These are phyloP conservation scores for Saxicola maurus DNA, from an alignment of 2,797 vertebrate genomes.

Conservation along the genomic window DNA sequence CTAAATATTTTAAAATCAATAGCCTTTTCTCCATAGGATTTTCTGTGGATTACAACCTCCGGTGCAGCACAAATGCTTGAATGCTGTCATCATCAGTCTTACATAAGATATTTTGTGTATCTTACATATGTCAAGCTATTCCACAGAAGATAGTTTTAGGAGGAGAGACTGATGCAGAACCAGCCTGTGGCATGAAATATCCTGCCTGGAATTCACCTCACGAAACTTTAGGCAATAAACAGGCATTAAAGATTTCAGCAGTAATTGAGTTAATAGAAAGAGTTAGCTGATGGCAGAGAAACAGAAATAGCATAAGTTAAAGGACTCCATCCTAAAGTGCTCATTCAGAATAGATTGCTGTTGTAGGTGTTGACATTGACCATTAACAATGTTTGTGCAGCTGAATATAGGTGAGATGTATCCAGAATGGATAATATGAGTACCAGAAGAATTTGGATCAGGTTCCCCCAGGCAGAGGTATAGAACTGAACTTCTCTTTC, in stretches of 20 bases:
- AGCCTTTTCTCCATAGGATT: not conserved
- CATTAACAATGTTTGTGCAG: not conserved
- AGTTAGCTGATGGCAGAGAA: not conserved
- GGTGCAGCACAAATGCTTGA: not conserved
- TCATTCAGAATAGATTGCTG: not conserved
- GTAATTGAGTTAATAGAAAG: not conserved
- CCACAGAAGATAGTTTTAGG: not conserved
- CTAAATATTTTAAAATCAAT: not conserved
- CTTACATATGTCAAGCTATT: not conserved
- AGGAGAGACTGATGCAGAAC: not conserved
- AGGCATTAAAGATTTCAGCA: not conserved
- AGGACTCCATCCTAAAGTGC: not conserved
- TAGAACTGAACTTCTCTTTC: not conserved
- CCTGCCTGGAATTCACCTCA: not conserved
- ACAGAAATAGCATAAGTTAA: not conserved
- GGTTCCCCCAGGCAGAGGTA: not conserved
- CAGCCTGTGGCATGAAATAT: not conserved
- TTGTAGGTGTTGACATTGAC: not conserved
- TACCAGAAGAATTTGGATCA: not conserved
- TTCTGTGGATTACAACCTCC: not conserved
- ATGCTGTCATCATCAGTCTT: not conserved
- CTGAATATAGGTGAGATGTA: not conserved
- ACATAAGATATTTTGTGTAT: not conserved
- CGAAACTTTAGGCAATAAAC: accelerated
- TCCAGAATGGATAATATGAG: not conserved